Percentiles rank a stretch among this genome's conserved stretches.
phyloP scores from a whole-genome alignment of 2,113 vertebrate genomes.

The Sisor rabdophorus region DNA sequence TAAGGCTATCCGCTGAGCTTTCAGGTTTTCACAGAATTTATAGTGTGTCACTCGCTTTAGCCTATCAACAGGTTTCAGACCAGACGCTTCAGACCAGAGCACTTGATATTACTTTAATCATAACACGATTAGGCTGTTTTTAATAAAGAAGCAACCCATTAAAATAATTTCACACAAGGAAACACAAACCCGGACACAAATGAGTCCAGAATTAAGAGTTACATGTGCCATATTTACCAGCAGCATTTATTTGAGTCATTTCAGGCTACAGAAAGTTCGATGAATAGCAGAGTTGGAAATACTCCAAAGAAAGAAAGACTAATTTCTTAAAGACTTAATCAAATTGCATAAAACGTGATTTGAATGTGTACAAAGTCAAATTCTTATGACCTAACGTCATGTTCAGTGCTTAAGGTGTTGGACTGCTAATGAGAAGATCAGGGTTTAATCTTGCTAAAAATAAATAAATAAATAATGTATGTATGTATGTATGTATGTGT shows the following conservation, averaged over 20 bases:
- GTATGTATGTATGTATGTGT: too few species aligned
- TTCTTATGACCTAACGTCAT: not conserved
- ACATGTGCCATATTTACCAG: conserved; percentile 9
- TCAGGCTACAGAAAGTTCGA: too few species aligned
- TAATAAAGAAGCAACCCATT: conserved; percentile 34
- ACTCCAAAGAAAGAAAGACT: not conserved
- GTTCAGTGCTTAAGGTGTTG: too few species aligned
- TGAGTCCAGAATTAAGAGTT: conserved; percentile 15
- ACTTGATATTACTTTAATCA: conserved; percentile 15
- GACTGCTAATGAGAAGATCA: too few species aligned
- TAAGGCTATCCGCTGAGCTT: not conserved
- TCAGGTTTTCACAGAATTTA: not conserved
- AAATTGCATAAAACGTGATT: conserved; percentile 10
- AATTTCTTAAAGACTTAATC: not conserved
- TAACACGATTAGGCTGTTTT: conserved; percentile 33
- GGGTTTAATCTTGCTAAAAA: too few species aligned
- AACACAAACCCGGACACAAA: conserved; percentile 30
- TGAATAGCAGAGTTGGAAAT: not conserved
- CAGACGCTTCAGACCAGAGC: not conserved
- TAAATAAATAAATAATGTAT: too few species aligned
- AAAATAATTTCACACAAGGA: conserved; percentile 37
- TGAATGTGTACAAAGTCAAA: not conserved
- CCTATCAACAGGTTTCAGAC: not conserved
- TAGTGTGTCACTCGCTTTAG: conserved; percentile 2
- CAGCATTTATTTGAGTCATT: conserved; percentile 4